Conservation (phyloP, 1,140 invertebrate genomes). For the Bombus haemorrhoidalis region DNA sequence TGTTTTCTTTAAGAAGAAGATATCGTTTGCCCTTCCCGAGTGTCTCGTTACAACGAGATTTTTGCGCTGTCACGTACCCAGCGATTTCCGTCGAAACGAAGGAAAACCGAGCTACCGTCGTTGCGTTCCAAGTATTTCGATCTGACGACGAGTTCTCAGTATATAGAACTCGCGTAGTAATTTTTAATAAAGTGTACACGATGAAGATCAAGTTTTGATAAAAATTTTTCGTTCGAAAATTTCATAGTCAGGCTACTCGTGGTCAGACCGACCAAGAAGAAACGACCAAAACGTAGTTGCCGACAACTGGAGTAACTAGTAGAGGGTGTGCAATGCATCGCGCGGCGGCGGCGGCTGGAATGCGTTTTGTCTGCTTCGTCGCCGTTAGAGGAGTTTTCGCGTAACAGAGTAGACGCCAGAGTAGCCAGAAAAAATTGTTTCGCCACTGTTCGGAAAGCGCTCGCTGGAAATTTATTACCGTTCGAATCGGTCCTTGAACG, state of each 20-base stretch:
- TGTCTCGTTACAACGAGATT: too few relatives aligned
- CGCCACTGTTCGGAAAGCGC: conserved; percentile 68
- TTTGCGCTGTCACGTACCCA: too few relatives aligned
- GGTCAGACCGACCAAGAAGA: neutral
- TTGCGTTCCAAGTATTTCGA: neutral
- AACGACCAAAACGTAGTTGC: conserved; percentile 23
- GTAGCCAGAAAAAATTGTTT: too few relatives aligned
- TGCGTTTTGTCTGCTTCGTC: conserved; percentile 47
- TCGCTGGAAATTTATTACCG: conserved; percentile 61
- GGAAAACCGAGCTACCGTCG: too few relatives aligned
- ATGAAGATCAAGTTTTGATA: too few relatives aligned
- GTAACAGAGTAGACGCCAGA: neutral
- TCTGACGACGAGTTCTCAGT: neutral
- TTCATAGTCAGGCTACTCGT: neutral
- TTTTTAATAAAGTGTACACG: neutral
- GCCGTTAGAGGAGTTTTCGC: conserved; percentile 55
- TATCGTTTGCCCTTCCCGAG: too few relatives aligned
- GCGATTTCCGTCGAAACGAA: too few relatives aligned
- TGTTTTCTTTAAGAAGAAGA: too few relatives aligned
- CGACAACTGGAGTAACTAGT: conserved; percentile 21
- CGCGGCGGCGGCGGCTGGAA: conserved; percentile 51
- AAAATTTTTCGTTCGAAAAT: neutral
- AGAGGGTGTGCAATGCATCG: conserved; percentile 50
- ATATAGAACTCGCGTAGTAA: neutral
- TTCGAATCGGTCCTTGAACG: conserved; percentile 59